Evolutionary conservation across 2,113 vertebrate genomes (phyloP), one percentile per base, ranked within the genome.

Genomic region (Eidolon helvum): DNA sequence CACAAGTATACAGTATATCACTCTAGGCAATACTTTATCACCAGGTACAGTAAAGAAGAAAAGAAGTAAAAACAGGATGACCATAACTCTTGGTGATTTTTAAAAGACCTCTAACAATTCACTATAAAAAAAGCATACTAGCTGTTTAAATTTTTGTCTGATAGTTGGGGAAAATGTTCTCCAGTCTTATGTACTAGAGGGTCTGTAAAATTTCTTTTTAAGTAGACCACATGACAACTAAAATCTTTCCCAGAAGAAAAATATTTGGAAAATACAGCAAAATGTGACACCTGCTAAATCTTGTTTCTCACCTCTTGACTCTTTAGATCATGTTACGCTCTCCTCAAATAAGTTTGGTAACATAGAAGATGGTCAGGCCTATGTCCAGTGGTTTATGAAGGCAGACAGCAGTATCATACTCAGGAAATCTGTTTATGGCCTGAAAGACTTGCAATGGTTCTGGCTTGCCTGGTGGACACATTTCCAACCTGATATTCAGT

Each of bases 21-120:
- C 10, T 26, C 69, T 65, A n/a, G 40, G n/a, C 15, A 82, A 74
- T 79, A 14, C 55, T 92, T 96, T 66, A 95, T 72, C 40, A 91
- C 24, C 85, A 92, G 35, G 35, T 40, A 94, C 6, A 69, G 65
- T 18, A 94, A 92, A 45, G 19, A 96, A 91, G 11, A 74, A 75
- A 85, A 45, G 8, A 85, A 89, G 59, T 59, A 89, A 92, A 90
- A 21, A 93, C 10, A 55, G 40, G 19, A 28, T 91, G 38, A 90
- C 48, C 15, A 28, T 71, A 87, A 97, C 22, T 94, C 61, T 55
- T 68, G 22, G 57, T 63, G 63, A 45, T 75, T 96, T 96, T 96
- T 65, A 87, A 90, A 96, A 59, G 45, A 78, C 28, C 33, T 65
- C 48, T 87, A 93, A 74, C 5, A 93, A 77, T 35, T 92, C 77